phyloP scores from a whole-genome alignment of 2,888 invertebrate species.

The Epinotia nisella region DNA sequence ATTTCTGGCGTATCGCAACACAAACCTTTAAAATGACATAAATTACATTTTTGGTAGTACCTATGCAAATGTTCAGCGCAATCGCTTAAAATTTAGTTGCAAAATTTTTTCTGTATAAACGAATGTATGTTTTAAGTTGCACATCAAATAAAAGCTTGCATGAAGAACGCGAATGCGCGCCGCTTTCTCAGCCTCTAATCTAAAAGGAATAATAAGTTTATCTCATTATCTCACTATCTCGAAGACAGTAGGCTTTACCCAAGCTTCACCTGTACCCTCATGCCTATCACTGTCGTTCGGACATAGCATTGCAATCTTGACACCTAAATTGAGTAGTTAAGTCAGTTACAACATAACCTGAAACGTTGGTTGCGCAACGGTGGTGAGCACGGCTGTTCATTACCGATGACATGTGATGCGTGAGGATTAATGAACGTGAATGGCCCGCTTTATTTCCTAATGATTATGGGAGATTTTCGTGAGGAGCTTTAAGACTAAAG shows the following conservation, averaged over 20 bases:
- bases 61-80: too few relatives aligned
- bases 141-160: not conserved
- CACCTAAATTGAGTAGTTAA: slow-evolving; percentile 41
- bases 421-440: slow-evolving; percentile 10
- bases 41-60: too few relatives aligned
- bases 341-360: slow-evolving; percentile 33
- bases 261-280: slow-evolving; percentile 27
- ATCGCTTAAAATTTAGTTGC: too few relatives aligned
- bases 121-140: too few relatives aligned
- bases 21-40: too few relatives aligned
- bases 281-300: slow-evolving; percentile 31
- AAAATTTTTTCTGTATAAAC: too few relatives aligned
- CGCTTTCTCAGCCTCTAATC: slow-evolving; percentile 3
- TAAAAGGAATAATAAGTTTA: slow-evolving; percentile 15
- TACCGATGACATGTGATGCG: slow-evolving; percentile 29
- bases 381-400: slow-evolving; percentile 28
- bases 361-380: slow-evolving; percentile 37
- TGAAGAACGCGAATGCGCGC: not conserved
- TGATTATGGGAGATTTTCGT: slow-evolving; percentile 1
- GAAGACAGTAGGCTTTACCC: slow-evolving; percentile 33
- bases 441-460: not conserved
- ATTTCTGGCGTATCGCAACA: too few relatives aligned
- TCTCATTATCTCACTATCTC: slow-evolving; percentile 19
- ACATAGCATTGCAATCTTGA: slow-evolving; percentile 35
- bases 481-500: too few relatives aligned